phyloP scores from a whole-genome alignment of 2,797 vertebrate genomes.

The Eremophila alpestris region DNA sequence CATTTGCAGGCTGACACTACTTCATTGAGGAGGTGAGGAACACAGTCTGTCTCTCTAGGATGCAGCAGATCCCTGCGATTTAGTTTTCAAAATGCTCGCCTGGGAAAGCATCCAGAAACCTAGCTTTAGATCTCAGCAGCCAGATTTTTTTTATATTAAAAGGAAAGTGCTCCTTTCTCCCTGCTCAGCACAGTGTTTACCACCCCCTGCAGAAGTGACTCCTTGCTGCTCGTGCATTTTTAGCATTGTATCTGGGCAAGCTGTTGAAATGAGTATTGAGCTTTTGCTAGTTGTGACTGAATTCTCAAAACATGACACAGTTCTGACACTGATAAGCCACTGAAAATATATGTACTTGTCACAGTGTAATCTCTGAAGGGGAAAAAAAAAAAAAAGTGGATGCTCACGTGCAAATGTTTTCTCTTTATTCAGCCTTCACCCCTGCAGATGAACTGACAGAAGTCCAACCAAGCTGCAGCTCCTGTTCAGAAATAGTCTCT shows the following conservation, averaged over 20 bases:
- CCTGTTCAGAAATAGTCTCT: background rate
- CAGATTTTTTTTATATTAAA: background rate
- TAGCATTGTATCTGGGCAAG: background rate
- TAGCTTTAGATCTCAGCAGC: conserved; percentile 27
- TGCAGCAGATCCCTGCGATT: conserved; percentile 28
- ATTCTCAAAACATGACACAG: background rate
- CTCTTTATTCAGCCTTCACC: background rate
- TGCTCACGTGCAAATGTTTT: background rate
- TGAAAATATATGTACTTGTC: background rate
- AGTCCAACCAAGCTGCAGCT: background rate
- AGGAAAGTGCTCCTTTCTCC: background rate
- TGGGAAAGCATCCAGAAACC: conserved; percentile 35
- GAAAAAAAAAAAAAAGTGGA: background rate
- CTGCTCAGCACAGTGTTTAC: background rate
- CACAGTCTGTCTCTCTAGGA: conserved; percentile 11
- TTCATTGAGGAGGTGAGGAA: conserved; percentile 51
- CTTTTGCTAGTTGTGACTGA: background rate
- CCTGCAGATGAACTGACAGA: background rate
- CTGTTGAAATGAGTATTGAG: background rate
- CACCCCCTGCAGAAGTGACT: background rate
- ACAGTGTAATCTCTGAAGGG: background rate
- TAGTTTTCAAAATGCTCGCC: conserved; percentile 17
- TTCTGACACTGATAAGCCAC: background rate
- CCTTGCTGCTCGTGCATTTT: background rate
- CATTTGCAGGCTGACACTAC: conserved; percentile 41